A percentile compares a stretch with the other conserved stretches of the same genome.
phyloP scores from a whole-genome alignment of 2,797 vertebrate genomes.

The Thunnus albacares region DNA sequence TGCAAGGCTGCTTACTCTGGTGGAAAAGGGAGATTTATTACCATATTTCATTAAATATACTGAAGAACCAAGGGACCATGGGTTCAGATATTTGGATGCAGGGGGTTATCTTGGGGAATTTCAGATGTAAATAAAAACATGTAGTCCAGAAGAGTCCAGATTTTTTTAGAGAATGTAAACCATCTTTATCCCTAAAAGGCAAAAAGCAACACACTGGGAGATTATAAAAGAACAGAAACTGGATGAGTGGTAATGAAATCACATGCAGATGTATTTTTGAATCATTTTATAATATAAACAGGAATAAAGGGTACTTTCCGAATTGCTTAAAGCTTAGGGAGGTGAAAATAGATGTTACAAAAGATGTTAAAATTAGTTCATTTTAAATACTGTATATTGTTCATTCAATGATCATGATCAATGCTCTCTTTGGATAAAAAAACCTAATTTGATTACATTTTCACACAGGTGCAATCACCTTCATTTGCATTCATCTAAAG shows the following conservation, averaged over 20 bases:
- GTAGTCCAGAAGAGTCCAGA: constrained; percentile 21
- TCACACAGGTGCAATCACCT: background rate
- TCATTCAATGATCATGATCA: background rate
- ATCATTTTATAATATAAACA: background rate
- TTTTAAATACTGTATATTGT: background rate
- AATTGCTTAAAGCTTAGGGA: background rate
- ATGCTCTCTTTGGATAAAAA: background rate
- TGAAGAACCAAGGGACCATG: constrained; percentile 66
- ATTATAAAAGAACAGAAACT: background rate
- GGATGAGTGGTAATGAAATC: background rate
- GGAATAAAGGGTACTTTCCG: background rate
- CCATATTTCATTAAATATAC: constrained; percentile 87
- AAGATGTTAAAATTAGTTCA: background rate
- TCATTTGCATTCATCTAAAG: constrained; percentile 7
- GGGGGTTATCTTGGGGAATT: constrained; percentile 60
- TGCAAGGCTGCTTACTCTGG: constrained; percentile 82
- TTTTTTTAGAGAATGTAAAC: constrained; percentile 44
- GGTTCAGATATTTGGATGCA: constrained; percentile 81
- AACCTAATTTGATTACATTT: background rate
- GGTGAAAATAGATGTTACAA: constrained; percentile 6
- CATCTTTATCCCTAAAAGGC: constrained; percentile 33
- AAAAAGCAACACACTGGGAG: background rate
- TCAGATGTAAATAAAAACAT: constrained; percentile 53
- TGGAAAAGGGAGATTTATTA: constrained; percentile 86
- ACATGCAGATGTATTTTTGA: background rate